These are phyloP conservation scores for Chionoecetes opilio DNA, from an alignment of 1,140 invertebrate genomes.

Conservation along the genomic window DNA sequence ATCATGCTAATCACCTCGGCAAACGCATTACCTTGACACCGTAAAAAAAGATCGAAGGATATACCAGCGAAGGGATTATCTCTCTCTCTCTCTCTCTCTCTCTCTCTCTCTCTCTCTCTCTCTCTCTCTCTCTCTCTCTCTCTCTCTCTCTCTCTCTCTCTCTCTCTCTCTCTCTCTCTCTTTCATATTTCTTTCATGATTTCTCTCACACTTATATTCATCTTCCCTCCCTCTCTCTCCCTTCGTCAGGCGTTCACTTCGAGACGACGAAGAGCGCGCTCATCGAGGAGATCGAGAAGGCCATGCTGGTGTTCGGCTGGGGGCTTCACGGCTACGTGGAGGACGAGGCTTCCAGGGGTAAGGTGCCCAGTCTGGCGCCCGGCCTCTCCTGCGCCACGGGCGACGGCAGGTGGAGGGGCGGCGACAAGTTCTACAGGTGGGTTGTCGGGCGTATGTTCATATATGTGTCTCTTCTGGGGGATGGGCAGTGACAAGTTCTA, in stretches of 20 bases:
- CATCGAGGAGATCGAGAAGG: conserved; percentile 93
- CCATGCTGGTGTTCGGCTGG: conserved; percentile 96
- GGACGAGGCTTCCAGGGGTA: conserved; percentile 61
- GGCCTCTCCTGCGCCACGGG: conserved; percentile 76
- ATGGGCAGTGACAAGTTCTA: conserved; percentile 78
- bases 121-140: no score
- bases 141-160: not conserved
- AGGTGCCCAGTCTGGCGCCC: conserved; percentile 73
- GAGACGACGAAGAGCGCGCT: conserved; percentile 92
- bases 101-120: no score
- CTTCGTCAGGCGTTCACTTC: conserved; percentile 91
- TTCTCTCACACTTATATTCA: not conserved
- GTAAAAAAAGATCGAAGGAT: no score
- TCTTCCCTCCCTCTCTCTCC: not conserved
- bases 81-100: no score
- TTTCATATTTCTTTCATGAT: not conserved
- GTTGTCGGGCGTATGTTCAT: not conserved
- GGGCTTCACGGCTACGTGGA: conserved; percentile 88
- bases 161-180: not conserved
- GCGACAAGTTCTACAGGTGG: conserved; percentile 80
- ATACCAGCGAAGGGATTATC: no score
- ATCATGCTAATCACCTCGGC: no score
- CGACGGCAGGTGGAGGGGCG: conserved; percentile 78
- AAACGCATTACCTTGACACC: no score
- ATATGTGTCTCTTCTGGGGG: no score